These are phyloP conservation scores for Manis javanica DNA, from an alignment of 2,797 vertebrate species.

Conservation along the genomic window DNA sequence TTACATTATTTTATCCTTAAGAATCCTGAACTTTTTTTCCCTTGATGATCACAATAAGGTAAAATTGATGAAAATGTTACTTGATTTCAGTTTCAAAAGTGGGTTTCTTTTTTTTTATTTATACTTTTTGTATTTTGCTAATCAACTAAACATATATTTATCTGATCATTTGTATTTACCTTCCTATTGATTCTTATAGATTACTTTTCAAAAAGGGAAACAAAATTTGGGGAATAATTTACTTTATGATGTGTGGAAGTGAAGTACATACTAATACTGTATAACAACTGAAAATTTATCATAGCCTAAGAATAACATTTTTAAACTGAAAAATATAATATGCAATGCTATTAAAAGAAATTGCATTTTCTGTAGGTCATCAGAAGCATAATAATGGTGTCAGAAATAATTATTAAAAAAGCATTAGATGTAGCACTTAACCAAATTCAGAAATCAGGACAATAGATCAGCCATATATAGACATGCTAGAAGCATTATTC, in stretches of 20 bases:
- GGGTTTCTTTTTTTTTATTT: background rate
- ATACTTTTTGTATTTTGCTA: background rate
- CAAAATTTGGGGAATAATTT: constrained; percentile 2
- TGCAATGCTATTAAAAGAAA: background rate
- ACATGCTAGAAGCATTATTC: background rate
- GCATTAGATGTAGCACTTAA: background rate
- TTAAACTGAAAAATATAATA: background rate
- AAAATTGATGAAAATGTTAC: background rate
- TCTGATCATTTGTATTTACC: background rate
- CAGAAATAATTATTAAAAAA: background rate
- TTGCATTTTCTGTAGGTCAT: background rate
- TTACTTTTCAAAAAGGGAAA: background rate
- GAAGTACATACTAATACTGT: constrained; percentile 1
- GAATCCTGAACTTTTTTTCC: background rate
- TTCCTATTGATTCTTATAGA: background rate
- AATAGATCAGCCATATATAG: background rate
- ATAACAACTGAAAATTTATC: background rate
- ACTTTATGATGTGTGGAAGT: background rate
- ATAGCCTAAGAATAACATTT: background rate
- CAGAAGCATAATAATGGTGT: background rate
- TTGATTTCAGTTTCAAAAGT: background rate
- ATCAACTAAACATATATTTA: background rate
- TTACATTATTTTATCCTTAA: background rate
- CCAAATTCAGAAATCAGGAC: background rate
- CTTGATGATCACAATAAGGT: background rate